Evolutionary conservation across 2,113 vertebrate genomes (phyloP).

Genomic region (Callaeas wilsoni): DNA sequence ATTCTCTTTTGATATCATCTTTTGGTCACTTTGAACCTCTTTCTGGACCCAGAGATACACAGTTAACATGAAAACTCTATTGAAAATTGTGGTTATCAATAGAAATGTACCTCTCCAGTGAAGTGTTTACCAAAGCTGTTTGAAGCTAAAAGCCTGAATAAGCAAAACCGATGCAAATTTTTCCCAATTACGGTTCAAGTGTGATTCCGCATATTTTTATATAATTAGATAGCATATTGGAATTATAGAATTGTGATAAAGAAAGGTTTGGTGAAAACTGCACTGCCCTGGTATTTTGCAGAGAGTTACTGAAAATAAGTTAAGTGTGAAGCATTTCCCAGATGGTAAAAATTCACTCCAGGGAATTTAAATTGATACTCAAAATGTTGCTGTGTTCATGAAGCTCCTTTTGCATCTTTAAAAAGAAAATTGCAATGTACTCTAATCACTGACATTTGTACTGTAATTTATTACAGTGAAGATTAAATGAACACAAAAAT

Average conservation of each 20-base stretch:
- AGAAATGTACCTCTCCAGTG: not conserved
- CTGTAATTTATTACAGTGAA: slow-evolving; percentile 23
- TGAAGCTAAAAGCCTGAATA: slow-evolving; percentile 31
- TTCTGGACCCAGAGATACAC: not conserved
- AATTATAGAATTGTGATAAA: slow-evolving; percentile 30
- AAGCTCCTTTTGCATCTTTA: slow-evolving; percentile 43
- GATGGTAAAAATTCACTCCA: slow-evolving; percentile 64
- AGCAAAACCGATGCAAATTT: slow-evolving; percentile 8
- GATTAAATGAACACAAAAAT: slow-evolving; percentile 16
- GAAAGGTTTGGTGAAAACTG: slow-evolving; percentile 22
- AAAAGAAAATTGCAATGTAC: slow-evolving; percentile 33
- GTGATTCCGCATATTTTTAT: slow-evolving; percentile 41
- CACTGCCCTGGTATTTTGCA: slow-evolving; percentile 24
- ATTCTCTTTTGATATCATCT: not conserved
- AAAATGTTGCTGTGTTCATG: slow-evolving; percentile 59
- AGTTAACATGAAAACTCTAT: not conserved
- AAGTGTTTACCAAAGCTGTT: not conserved
- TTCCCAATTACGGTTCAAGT: not conserved
- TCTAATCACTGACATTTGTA: slow-evolving; percentile 42
- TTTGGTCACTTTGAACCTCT: not conserved
- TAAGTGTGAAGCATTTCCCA: slow-evolving; percentile 57
- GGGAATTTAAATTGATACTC: slow-evolving; percentile 62
- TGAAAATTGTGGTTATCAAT: not conserved
- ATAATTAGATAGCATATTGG: slow-evolving; percentile 38
- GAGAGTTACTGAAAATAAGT: slow-evolving; percentile 50